These are phyloP conservation scores for Camponotus pennsylvanicus DNA, from an alignment of 1,140 invertebrate genomes.

Conservation along the genomic window DNA sequence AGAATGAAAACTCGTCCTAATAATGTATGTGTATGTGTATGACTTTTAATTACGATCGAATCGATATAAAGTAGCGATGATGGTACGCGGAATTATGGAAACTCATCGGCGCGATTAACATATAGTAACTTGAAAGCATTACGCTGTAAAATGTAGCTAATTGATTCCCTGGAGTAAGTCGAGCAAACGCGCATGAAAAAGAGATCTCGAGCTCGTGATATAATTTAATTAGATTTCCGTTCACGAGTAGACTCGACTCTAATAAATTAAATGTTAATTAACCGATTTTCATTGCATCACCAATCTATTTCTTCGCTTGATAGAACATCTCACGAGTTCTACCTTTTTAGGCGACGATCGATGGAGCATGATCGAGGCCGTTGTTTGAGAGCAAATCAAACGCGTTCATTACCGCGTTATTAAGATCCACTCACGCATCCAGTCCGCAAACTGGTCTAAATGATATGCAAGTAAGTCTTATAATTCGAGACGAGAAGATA, in stretches of 20 bases:
- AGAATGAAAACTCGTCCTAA: background rate
- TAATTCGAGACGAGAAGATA: constrained; percentile 18
- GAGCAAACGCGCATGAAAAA: background rate
- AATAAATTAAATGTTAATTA: constrained; percentile 49
- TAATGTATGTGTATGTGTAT: background rate
- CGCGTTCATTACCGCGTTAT: constrained; percentile 52
- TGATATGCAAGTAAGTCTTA: constrained; percentile 56
- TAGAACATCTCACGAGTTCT: background rate
- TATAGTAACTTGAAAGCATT: background rate
- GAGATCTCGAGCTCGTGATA: constrained; percentile 3
- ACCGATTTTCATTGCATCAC: constrained; percentile 47
- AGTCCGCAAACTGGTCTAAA: constrained; percentile 42
- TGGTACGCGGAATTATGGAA: constrained; percentile 1
- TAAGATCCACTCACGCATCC: constrained; percentile 37
- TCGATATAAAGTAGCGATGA: background rate
- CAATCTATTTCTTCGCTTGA: background rate
- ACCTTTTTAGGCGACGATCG: constrained; percentile 29
- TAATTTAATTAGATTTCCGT: constrained; percentile 52
- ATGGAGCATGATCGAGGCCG: background rate
- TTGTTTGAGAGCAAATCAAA: constrained; percentile 27
- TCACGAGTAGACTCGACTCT: background rate
- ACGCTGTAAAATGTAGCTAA: constrained; percentile 28
- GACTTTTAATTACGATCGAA: background rate
- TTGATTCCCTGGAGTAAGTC: constrained; percentile 18
- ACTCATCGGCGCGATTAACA: background rate